Percentiles rank a stretch among this genome's conserved stretches.
phyloP scores from a whole-genome alignment of 1,140 invertebrate species.

The Pseudomyrmex sp. region DNA sequence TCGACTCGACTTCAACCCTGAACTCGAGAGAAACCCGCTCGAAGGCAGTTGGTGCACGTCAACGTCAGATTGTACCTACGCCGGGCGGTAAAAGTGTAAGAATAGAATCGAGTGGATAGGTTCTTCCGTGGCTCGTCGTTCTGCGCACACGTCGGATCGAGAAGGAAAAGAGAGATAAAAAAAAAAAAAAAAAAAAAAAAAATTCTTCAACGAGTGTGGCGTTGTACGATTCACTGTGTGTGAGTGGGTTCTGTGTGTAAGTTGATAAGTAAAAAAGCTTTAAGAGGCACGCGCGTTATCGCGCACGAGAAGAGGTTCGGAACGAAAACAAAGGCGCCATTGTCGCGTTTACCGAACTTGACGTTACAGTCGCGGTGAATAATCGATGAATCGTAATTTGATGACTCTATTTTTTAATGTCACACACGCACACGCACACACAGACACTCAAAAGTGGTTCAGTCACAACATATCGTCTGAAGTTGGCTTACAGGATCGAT shows the following conservation, averaged over 20 bases:
- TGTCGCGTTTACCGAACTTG: conserved; percentile 51
- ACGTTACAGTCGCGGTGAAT: conserved; percentile 36
- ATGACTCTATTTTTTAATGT: conserved; percentile 61
- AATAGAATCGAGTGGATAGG: conserved; percentile 70
- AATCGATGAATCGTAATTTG: conserved; percentile 55
- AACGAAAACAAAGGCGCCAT: conserved; percentile 68
- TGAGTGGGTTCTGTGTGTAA: neutral
- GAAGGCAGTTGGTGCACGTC: conserved; percentile 69
- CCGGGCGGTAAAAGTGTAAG: conserved; percentile 60
- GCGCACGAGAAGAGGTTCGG: conserved; percentile 39
- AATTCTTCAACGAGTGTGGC: conserved; percentile 38
- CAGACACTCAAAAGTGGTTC: neutral
- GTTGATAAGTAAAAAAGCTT: conserved; percentile 40
- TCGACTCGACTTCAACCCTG: conserved; percentile 62
- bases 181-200: conserved; percentile 1
- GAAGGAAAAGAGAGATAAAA: neutral
- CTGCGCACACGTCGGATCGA: conserved; percentile 2
- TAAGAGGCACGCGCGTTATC: conserved; percentile 59
- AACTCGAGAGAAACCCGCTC: conserved; percentile 53
- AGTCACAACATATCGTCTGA: neutral
- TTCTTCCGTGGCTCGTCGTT: conserved; percentile 12
- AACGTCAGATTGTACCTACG: conserved; percentile 66
- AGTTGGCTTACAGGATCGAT: neutral
- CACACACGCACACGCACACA: neutral
- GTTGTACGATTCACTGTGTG: too few relatives aligned